A percentile compares a stretch with the other conserved stretches of the same genome.
Conservation (phyloP, 2,113 vertebrate species). For the Elanus axillaris region DNA sequence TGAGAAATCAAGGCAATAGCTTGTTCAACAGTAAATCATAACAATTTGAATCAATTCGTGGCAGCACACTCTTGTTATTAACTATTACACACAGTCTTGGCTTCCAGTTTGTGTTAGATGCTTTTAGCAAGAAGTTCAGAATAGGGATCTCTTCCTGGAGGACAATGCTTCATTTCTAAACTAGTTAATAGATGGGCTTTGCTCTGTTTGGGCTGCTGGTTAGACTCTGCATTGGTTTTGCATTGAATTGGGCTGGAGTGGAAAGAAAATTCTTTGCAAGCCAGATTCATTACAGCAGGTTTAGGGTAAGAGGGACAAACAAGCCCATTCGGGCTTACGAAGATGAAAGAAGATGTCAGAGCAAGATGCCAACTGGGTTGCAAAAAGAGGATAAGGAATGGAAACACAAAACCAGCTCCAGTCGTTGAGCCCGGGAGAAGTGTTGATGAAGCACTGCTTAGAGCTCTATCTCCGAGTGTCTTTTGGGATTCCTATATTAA, state of each 20-base stretch:
- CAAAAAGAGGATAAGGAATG: fast-evolving
- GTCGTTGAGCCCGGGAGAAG: background rate
- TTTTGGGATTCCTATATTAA: background rate
- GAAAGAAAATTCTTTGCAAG: background rate
- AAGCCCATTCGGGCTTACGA: fast-evolving
- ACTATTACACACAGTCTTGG: background rate
- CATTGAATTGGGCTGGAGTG: background rate
- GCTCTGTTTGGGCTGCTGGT: background rate
- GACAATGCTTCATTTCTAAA: background rate
- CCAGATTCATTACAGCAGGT: background rate
- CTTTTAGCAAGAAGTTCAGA: background rate
- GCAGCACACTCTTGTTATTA: background rate
- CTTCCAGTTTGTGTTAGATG: background rate
- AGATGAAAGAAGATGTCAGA: background rate
- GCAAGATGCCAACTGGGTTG: background rate
- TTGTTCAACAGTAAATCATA: background rate
- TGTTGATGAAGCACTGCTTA: background rate
- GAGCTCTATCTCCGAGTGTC: fast-evolving
- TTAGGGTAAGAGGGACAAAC: background rate
- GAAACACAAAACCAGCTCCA: background rate
- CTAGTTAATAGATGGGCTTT: background rate
- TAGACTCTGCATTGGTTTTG: fast-evolving
- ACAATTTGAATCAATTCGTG: background rate
- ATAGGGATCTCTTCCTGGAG: background rate
- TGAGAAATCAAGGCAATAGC: slow-evolving; percentile 30